Evolutionary conservation across 2,797 vertebrate species (phyloP), one percentile per base, ranked within the genome.

Genomic region (Amphiprion clarkii): DNA sequence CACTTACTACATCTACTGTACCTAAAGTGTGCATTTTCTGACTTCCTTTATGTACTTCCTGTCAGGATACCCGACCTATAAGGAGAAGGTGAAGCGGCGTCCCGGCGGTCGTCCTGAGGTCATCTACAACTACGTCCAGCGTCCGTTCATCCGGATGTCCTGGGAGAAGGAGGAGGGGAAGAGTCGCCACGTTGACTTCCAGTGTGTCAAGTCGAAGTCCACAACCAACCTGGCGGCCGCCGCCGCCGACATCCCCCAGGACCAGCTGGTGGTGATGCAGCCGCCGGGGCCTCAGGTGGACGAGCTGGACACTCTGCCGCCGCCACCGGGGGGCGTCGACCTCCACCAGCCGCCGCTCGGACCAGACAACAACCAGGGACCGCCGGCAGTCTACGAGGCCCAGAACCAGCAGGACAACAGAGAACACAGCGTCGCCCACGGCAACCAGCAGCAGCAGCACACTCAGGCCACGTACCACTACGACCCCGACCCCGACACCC

Each of bases 121-220:
- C 74, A 99, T 99, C 86, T 99, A 99, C 89, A 99, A 99, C 93
- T 99, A 98, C 0, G 98, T 99, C 53, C 98, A 99, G 91, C 94
- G 98, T 44, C 98, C 98, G 0, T 99, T 99, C 84, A 99, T 99
- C 90, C 95, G 97, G 55, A 99, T 99, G 98, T 99, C 98, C 0
- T 99, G 98, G 98, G 98, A 99, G 93, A 99, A 99, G 76, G 98
- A 99, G 89, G 98, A 99, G 69, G 98, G 98, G 0, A 99, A 99
- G 91, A 99, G 98, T 76, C 95, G 97, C 25, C 98, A 99, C 0
- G 98, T 99, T 31, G 98, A 99, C 93, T 99, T 99, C 74, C 98
- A 99, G 91, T 99, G 98, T 0, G 98, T 99, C 21, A 99, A 99
- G 87, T 99, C 98, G 85, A 99, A 99, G 94, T 99, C 98, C 29